These are phyloP conservation scores for Cetoscarus ocellatus DNA, from an alignment of 2,797 vertebrate species.

Conservation along the genomic window DNA sequence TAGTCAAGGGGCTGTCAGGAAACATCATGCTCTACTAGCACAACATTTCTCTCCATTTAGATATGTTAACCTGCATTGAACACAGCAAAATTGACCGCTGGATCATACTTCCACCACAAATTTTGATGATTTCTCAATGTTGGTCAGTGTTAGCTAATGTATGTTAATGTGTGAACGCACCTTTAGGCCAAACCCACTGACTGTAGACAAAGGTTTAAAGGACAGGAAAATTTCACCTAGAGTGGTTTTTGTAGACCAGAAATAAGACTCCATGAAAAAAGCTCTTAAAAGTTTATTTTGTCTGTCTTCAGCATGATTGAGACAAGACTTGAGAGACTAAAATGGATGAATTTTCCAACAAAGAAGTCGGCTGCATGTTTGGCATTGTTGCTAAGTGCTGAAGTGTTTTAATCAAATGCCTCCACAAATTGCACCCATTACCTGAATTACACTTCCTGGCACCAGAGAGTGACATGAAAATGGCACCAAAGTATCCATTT, in stretches of 20 bases:
- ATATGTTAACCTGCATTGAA: no score
- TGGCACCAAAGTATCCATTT: constrained; percentile 41
- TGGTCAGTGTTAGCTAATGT: no score
- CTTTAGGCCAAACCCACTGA: no score
- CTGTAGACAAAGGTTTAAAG: no score
- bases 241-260: constrained; percentile 1
- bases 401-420: constrained; percentile 51
- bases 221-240: neutral
- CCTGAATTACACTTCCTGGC: constrained; percentile 53
- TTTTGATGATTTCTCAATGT: no score
- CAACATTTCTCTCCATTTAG: no score
- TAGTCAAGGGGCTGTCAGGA: no score
- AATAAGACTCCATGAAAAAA: constrained; percentile 5
- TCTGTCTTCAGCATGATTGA: neutral
- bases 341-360: constrained; percentile 28
- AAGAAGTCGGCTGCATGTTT: constrained; percentile 22
- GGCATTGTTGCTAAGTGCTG: constrained; percentile 28
- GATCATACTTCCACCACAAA: no score
- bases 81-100: no score
- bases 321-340: constrained; percentile 15
- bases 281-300: neutral
- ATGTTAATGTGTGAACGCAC: no score
- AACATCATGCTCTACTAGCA: no score
- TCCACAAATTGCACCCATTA: constrained; percentile 58
- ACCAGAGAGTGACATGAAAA: constrained; percentile 53